Base-by-base conservation (phyloP, 2,888 invertebrate species). In the Orchestes rusci region DNA sequence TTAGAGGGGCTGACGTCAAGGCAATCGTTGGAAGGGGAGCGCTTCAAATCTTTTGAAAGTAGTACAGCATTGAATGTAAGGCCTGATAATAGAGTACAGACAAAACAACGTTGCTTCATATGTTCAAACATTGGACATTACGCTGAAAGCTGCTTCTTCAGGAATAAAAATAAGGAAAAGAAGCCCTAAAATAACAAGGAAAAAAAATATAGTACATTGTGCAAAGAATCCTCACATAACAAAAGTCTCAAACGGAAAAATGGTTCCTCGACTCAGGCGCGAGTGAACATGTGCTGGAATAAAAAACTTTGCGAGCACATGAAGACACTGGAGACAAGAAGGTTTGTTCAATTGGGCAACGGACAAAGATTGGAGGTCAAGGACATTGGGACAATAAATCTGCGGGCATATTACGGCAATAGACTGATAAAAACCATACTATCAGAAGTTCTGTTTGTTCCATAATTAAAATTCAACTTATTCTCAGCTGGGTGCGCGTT, bases 1-100 rank as follows among this genome's bases (percentile, higher is more conserved):
- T 18, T 60, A 16, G 52, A 52, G 32, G 50, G 48, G n/a, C 23
- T 53, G 20, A 53, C 39, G 3, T 50, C 50, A 5, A 33, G 53
- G 15, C 18, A 52, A 17, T 27, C 52, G n/a, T 27, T 51, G 1
- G 53, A 55, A 28, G 51, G 52, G 44, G 44, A 51, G 29, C 43
- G 48, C 32, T 15, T 7, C 8, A 48, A 43, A 32, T 43, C 46
- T 15, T 2, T 3, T 7, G 52, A 52, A 40, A 36, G 27, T n/a
- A 20, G 23, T 18, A 48, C 40, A 15, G 51, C 47, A 2, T 29
- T 51, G 10, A 10, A 5, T 23, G 23, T 10, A 7, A 10, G 23
- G 5, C 10, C 10, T 23, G 10, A 10, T 23, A n/a, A n/a, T n/a
- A n/a, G n/a, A n/a, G n/a, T n/a, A n/a, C n/a, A n/a, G n/a, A n/a